These are phyloP conservation scores for Ophion ventricosus DNA, from an alignment of 2,888 invertebrate genomes.

Conservation along the genomic window DNA sequence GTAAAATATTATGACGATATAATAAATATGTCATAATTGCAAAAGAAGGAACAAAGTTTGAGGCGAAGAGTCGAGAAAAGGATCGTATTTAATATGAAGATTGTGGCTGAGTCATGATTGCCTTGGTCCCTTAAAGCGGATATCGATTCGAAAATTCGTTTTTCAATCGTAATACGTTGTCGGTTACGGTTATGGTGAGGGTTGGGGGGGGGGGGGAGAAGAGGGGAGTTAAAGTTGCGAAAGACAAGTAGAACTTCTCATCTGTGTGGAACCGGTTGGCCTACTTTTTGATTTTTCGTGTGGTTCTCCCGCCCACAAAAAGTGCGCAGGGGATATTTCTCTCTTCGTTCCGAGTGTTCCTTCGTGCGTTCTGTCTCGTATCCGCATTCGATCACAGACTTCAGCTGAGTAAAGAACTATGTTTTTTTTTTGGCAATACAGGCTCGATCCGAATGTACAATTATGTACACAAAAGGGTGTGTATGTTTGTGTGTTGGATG, in stretches of 20 bases:
- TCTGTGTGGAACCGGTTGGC: conserved; percentile 51
- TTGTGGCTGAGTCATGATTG: conserved; percentile 32
- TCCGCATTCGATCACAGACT: conserved; percentile 23
- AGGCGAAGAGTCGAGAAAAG: conserved; percentile 3
- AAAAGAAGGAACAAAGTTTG: background rate
- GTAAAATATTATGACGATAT: background rate
- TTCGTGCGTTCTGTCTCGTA: background rate
- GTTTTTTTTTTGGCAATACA: background rate
- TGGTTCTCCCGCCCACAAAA: conserved; percentile 35
- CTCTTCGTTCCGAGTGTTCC: background rate
- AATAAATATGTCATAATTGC: background rate
- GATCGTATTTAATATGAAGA: conserved; percentile 3
- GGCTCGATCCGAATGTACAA: background rate
- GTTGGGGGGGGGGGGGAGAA: background rate
- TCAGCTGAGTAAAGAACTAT: conserved; percentile 29
- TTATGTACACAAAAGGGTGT: background rate
- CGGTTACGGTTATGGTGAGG: background rate
- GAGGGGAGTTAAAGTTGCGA: background rate
- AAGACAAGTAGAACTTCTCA: conserved; percentile 38
- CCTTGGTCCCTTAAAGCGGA: conserved; percentile 11
- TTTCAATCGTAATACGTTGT: conserved; percentile 49
- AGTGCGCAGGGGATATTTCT: conserved; percentile 10
- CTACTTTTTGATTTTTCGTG: conserved; percentile 64
- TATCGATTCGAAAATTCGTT: conserved; percentile 57
- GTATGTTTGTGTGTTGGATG: conserved; percentile 29